Evolutionary conservation across 2,797 vertebrate genomes (phyloP), one percentile per base, ranked within the genome.

Genomic region (Heterohyrax brucei): DNA sequence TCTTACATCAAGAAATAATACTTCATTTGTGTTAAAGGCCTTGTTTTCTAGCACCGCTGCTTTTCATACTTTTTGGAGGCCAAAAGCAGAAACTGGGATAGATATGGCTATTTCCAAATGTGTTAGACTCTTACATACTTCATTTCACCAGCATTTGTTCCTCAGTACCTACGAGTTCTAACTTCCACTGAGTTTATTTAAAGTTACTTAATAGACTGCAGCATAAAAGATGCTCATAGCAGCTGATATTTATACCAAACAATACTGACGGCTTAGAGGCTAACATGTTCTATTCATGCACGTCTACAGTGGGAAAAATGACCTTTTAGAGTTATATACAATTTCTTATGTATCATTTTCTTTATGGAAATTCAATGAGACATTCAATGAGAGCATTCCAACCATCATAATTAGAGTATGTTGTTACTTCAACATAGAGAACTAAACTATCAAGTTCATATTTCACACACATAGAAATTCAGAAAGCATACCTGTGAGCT

Each of bases 401-500:
- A 73, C 83, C 39, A 16, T 56, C 72, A 81, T 9, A 83, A 79
- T 80, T 76, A 13, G 62, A 62, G 50, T 61, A 46, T 79, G 7
- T 84, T 79, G 7, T 84, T 82, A 91, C 6, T 24, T 85, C 59
- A 94, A 75, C 2, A 68, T 19, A 39, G 3, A 7, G 46, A 87
- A 64, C 9, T 83, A 93, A 89, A 75, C 80, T 75, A 82, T 53
- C 64, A 62, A 90, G 81, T 39, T 94, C 91, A 22, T 81, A 85
- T 12, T 95, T 95, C 68, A 87, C 24, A 89, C 6, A 73, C 26
- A 53, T 0, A 84, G 79, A 72, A 46, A 79, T 59, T 86, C 22
- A 68, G 61, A 90, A 93, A 79, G 83, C 30, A 93, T 96, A 99
- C 99, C 99, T 99, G 98, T 99, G 99, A 68, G 99, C 99, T 91